Conservation (phyloP, 53 echinoderm and acorn worm genomes). For the Astropecten irregularis region DNA sequence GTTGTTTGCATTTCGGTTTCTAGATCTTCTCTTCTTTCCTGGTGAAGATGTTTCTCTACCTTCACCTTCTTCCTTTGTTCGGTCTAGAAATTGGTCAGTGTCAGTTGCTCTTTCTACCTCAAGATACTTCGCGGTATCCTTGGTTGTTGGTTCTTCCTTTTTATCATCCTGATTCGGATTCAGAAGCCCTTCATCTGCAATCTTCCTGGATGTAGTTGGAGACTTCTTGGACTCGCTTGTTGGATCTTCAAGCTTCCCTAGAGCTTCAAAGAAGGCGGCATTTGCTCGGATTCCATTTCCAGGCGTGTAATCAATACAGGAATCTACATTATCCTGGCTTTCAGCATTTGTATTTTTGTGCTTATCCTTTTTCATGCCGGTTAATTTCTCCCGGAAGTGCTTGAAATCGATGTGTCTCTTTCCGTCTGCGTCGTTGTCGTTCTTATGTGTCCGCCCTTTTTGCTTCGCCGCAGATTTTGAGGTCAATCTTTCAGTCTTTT, state of each 20-base stretch:
- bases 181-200: neutral
- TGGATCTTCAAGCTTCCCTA: slow-evolving; percentile 7
- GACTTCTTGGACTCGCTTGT: neutral
- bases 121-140: neutral
- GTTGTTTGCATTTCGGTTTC: slow-evolving; percentile 38
- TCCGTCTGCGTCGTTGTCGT: neutral
- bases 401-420: neutral
- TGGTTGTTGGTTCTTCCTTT: neutral
- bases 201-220: neutral
- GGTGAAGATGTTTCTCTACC: neutral
- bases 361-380: neutral
- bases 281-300: slow-evolving; percentile 42
- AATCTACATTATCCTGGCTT: neutral
- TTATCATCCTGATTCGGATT: neutral
- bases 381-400: neutral
- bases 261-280: slow-evolving; percentile 46
- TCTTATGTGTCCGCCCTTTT: neutral
- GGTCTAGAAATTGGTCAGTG: neutral
- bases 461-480: neutral
- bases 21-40: neutral
- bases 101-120: neutral
- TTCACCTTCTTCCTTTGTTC: neutral
- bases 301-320: slow-evolving; percentile 14
- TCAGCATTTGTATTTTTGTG: neutral
- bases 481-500: neutral